Conservation (phyloP, 2,888 invertebrate genomes). For the Horisme vitalbata region DNA sequence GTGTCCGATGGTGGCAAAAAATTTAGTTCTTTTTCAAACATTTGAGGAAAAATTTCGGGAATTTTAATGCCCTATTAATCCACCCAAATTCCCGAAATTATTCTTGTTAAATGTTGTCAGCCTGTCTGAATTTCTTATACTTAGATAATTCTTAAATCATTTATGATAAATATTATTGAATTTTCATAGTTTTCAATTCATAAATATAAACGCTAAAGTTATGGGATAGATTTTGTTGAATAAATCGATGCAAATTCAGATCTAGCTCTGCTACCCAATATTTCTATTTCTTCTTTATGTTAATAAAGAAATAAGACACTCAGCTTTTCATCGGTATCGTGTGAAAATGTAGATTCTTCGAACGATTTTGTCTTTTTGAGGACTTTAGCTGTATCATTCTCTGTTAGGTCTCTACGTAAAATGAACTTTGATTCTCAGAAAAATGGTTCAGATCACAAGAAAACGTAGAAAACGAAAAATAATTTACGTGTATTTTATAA, state of each 20-base stretch:
- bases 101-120: no score
- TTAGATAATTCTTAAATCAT: no score
- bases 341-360: constrained; percentile 31
- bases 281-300: constrained; percentile 33
- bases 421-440: background rate
- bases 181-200: no score
- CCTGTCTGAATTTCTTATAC: no score
- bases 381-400: background rate
- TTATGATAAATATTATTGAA: no score
- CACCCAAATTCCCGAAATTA: no score
- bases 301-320: constrained; percentile 25
- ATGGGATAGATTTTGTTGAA: no score
- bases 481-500: no score
- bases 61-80: no score
- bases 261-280: constrained; percentile 22
- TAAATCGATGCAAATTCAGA: constrained; percentile 21
- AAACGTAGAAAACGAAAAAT: no score
- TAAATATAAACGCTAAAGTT: no score
- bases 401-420: background rate
- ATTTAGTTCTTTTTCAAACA: no score
- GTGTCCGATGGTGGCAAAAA: background rate
- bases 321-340: constrained; percentile 22
- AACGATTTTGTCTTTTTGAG: constrained; percentile 20
- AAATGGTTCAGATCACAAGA: background rate
- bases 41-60: background rate